Conservation (phyloP, 2,113 vertebrate genomes). For the Balaeniceps rex region DNA sequence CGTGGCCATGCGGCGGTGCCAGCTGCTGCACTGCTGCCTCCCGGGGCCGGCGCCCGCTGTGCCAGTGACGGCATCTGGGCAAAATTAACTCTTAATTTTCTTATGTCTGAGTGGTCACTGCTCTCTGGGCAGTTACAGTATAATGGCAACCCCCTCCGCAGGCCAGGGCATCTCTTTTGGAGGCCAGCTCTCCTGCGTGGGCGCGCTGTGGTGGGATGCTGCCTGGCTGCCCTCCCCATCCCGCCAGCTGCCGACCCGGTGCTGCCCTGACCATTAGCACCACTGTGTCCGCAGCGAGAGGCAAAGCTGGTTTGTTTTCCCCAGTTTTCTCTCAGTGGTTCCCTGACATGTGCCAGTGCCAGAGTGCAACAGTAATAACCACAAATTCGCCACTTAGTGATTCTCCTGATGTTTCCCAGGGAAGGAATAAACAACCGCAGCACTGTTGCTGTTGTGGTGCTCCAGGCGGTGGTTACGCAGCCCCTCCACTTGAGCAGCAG, state of each 20-base stretch:
- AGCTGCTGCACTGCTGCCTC: neutral
- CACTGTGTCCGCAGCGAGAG: neutral
- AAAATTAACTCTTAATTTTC: neutral
- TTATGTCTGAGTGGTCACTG: too few species aligned
- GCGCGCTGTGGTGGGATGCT: neutral
- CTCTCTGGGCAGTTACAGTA: neutral
- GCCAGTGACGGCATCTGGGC: neutral
- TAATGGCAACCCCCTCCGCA: neutral
- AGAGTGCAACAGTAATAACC: neutral
- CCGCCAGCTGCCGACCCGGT: neutral
- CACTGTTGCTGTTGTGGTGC: neutral
- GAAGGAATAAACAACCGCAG: neutral
- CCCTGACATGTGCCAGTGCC: neutral
- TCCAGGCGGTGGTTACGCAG: rapidly evolving
- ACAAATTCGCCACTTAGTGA: neutral
- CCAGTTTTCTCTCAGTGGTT: neutral
- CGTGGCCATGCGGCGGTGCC: rapidly evolving
- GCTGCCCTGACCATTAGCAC: neutral
- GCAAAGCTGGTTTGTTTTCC: neutral
- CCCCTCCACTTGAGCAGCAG: neutral
- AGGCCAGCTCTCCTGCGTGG: neutral
- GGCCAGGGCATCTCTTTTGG: neutral
- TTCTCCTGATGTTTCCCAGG: neutral
- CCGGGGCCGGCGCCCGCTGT: rapidly evolving
- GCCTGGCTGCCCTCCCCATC: neutral